Conservation (phyloP, 2,888 invertebrate genomes). For the Philonicus albiceps region DNA sequence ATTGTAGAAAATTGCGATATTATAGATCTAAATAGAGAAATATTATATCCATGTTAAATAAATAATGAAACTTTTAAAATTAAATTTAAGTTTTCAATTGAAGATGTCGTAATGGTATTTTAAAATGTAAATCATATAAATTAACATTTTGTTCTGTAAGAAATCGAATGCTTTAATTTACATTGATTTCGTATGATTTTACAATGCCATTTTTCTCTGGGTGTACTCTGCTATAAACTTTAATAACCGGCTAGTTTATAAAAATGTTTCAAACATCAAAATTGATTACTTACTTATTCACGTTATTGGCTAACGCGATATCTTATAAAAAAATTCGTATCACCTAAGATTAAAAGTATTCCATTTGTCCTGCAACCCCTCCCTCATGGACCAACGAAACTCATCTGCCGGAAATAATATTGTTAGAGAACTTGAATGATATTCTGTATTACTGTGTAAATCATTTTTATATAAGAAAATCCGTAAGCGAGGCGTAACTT, state of each 20-base stretch:
- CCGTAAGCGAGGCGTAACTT: not conserved
- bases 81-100: too few relatives aligned
- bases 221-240: too few relatives aligned
- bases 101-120: too few relatives aligned
- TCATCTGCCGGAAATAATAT: not conserved
- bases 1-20: too few relatives aligned
- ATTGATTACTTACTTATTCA: not conserved
- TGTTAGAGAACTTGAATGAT: slow-evolving; percentile 14
- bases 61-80: too few relatives aligned
- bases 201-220: too few relatives aligned
- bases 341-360: not conserved
- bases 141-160: too few relatives aligned
- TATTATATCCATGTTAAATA: too few relatives aligned
- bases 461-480: slow-evolving; percentile 9
- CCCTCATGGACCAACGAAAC: not conserved
- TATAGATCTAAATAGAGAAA: too few relatives aligned
- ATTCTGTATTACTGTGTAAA: slow-evolving; percentile 6
- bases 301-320: not conserved
- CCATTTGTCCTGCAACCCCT: not conserved
- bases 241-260: not conserved
- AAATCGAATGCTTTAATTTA: too few relatives aligned
- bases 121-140: too few relatives aligned
- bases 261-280: not conserved
- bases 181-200: too few relatives aligned
- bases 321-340: not conserved